Conservation (phyloP, 2,797 vertebrate species). For the Erithacus rubecula region DNA sequence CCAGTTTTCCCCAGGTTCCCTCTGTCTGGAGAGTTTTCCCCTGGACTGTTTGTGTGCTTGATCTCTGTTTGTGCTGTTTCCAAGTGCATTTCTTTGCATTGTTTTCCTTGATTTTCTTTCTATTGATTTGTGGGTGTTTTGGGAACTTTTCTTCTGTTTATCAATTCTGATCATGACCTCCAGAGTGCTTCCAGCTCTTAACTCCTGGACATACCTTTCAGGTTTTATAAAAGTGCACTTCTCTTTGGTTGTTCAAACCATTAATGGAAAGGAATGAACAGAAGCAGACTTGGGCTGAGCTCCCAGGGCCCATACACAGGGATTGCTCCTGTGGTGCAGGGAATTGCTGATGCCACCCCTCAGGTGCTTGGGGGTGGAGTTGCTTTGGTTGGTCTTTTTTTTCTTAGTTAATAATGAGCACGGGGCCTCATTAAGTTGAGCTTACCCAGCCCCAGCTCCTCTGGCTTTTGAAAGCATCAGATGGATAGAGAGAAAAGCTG, state of each 20-base stretch:
- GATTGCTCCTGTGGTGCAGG: neutral
- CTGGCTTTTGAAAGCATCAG: neutral
- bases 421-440: neutral
- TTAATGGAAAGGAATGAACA: slow-evolving; percentile 26
- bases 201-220: slow-evolving; percentile 31
- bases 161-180: slow-evolving; percentile 24
- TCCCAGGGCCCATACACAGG: neutral
- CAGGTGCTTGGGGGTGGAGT: fast-evolving
- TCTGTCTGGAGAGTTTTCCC: neutral
- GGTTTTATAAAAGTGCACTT: slow-evolving; percentile 13
- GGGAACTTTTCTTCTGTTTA: slow-evolving; percentile 5
- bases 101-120: neutral
- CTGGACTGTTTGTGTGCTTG: neutral
- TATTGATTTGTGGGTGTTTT: slow-evolving; percentile 14
- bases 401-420: neutral
- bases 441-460: neutral
- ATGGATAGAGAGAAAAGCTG: neutral
- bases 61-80: neutral
- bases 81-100: neutral
- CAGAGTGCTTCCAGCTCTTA: slow-evolving; percentile 12
- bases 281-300: neutral
- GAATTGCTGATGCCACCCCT: neutral
- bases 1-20: neutral
- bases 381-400: neutral
- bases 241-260: neutral